Conservation (phyloP, 2,113 vertebrate genomes). For the Dicrurus megarhynchus region DNA sequence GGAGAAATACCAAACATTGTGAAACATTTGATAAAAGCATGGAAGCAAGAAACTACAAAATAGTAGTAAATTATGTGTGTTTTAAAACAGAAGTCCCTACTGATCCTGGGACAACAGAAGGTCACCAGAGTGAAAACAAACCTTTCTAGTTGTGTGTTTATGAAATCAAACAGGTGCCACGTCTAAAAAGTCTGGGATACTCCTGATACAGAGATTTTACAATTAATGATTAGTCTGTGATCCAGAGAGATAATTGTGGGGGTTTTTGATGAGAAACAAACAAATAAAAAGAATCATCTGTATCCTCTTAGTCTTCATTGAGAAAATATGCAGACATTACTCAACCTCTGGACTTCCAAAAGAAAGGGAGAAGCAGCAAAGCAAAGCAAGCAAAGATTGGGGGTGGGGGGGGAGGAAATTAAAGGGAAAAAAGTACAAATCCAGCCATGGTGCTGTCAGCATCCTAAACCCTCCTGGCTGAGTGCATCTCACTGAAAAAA, state of each 20-base stretch:
- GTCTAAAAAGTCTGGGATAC: not conserved
- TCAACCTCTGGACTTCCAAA: not conserved
- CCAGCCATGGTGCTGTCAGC: not conserved
- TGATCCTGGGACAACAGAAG: not conserved
- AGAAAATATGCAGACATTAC: not conserved
- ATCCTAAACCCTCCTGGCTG: not conserved
- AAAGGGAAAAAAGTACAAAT: not conserved
- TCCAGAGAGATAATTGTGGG: not conserved
- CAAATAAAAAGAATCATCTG: not conserved
- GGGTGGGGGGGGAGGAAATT: rapidly evolving
- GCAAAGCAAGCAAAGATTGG: not conserved
- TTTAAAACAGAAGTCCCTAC: not conserved
- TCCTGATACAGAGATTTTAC: not conserved
- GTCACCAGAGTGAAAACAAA: not conserved
- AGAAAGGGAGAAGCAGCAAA: not conserved
- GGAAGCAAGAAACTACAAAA: not conserved
- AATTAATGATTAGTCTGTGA: not conserved
- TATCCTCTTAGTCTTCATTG: not conserved
- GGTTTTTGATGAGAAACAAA: not conserved
- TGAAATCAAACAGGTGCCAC: not conserved
- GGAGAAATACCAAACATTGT: not conserved
- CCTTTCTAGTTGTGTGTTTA: not conserved
- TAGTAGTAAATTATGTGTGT: not conserved
- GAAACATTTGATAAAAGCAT: not conserved
- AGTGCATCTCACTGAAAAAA: not conserved